phyloP scores from a whole-genome alignment of 1,140 invertebrate genomes.

The Lucilia cuprina region DNA sequence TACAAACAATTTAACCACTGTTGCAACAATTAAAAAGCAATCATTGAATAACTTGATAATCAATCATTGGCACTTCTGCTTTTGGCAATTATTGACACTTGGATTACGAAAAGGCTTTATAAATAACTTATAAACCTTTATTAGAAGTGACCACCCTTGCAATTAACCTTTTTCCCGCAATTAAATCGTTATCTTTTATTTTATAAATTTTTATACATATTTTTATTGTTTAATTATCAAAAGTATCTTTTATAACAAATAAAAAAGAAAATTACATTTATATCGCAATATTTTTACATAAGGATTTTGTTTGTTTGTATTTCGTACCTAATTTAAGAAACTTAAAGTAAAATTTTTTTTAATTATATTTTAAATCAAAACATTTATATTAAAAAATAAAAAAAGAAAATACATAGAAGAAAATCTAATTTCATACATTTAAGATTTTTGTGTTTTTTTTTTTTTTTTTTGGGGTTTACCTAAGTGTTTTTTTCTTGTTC shows the following conservation, averaged over 20 bases:
- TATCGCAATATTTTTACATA: background rate
- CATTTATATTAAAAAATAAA: background rate
- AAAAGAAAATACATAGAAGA: background rate
- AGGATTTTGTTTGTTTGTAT: background rate
- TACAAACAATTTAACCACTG: background rate
- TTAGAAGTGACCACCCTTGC: background rate
- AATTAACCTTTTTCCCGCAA: background rate
- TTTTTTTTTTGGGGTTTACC: no score
- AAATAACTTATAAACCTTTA: background rate
- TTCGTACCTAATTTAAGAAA: constrained; percentile 28
- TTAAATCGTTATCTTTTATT: background rate
- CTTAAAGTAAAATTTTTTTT: constrained; percentile 12
- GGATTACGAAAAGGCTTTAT: background rate
- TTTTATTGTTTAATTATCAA: constrained; percentile 9
- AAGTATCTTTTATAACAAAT: constrained; percentile 10
- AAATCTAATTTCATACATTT: background rate
- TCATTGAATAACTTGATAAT: background rate
- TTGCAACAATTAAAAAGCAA: background rate
- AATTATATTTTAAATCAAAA: background rate
- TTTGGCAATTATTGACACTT: background rate
- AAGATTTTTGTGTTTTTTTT: background rate
- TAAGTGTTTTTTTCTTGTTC: background rate
- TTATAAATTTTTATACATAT: background rate
- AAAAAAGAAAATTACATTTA: background rate
- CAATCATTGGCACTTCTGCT: background rate